Base-by-base conservation (phyloP, 2,113 vertebrate genomes). In the Sorex araneus region DNA sequence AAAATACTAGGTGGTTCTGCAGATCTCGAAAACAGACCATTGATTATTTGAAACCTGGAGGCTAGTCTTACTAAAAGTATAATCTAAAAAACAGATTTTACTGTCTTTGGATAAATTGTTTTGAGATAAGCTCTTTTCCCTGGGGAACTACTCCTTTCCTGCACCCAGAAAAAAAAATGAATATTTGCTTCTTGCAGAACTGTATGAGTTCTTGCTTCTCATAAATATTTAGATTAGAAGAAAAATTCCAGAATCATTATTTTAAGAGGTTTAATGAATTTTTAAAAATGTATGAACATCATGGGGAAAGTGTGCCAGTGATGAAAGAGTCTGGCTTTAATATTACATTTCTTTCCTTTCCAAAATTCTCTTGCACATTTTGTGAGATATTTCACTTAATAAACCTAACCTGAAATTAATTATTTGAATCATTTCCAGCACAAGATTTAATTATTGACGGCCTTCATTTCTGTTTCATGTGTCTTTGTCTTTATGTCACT, bases 191-290 rank as follows among this genome's bases (percentile, higher is more conserved):
- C 94, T 92, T 92, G 74, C 76, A 89, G 90, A 23, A 0, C 73
- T 90, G 32, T 63, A 71, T 89, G 82, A 96, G 74, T 28, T 69
- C 45, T 95, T 81, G 75, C 91, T 87, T 89, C 91, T 94, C 74
- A 92, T 91, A 94, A 97, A 97, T 97, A 97, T 95, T 97, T 96
- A 97, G 88, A 92, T 3, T 66, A 77, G 75, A 93, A 85, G 90
- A 94, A 92, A 71, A 92, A 82, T 87, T 30, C 27, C 60, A 96
- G 30, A 30, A 73, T 95, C 71, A 71, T 93, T 93, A 80, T 96
- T 95, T 84, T 89, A 77, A 96, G 92, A 94, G 91, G 34, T 40
- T 84, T 84, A 96, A 97, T 96, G 75, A 87, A 8, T 87, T 96
- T 96, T 95, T 92, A 9, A 9, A 32, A 94, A 95, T 90, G 54